phyloP scores from a whole-genome alignment of 2,113 vertebrate species.

The Otus sunia region DNA sequence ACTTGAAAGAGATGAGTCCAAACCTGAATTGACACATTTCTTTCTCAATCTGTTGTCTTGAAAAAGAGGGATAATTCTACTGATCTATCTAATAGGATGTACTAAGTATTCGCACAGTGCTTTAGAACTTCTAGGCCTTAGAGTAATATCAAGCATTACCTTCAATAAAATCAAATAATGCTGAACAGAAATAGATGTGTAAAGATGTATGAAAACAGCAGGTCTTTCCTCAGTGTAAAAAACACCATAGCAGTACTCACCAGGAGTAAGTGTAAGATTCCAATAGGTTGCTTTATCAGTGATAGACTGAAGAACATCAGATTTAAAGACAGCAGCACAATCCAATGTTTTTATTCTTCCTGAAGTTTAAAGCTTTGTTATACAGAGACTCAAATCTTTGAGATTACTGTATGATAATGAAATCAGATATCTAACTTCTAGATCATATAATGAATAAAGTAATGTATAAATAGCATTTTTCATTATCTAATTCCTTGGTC shows the following conservation, averaged over 20 bases:
- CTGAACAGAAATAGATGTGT: not conserved
- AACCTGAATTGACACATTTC: not conserved
- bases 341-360: not conserved
- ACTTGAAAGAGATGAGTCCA: not conserved
- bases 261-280: not conserved
- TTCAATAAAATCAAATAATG: not conserved
- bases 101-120: not conserved
- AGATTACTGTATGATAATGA: slow-evolving; percentile 35
- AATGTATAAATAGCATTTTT: slow-evolving; percentile 13
- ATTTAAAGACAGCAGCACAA: not conserved
- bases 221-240: not conserved
- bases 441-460: slow-evolving; percentile 27
- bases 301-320: not conserved
- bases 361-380: not conserved
- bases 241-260: not conserved
- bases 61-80: not conserved
- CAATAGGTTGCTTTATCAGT: not conserved
- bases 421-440: not conserved
- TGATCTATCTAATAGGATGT: not conserved
- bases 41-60: not conserved
- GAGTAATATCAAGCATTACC: not conserved
- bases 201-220: not conserved
- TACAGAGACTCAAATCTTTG: not conserved
- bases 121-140: not conserved
- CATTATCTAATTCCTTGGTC: slow-evolving; percentile 10